Evolutionary conservation across 2,113 vertebrate genomes (phyloP), one percentile per base, ranked within the genome.

Genomic region (Pseudorhombus dupliciocellatus): DNA sequence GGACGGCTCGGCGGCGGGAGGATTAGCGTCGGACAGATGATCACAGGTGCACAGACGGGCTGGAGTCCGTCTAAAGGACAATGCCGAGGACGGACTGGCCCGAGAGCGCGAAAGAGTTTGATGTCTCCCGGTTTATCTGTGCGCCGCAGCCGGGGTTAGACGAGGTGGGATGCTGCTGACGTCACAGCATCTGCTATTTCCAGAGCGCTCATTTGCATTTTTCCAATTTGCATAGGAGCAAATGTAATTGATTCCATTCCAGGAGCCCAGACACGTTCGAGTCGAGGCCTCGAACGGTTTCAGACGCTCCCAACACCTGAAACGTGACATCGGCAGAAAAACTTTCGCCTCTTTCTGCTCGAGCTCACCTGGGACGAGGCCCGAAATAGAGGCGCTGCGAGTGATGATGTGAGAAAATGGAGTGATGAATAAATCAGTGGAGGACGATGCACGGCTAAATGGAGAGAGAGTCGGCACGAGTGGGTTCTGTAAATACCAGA

Each of bases 381-480:
- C 73, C 0, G 20, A 84, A 88, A 88, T 86, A 88, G 87, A 86
- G 81, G 73, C 54, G 84, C 73, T 58, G 76, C 46, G 4, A 77
- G 59, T 55, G 18, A 58, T 26, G 66, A 77, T 73, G 76, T 82
- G 58, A 80, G 70, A 80, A 79, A 80, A 82, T 65, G 57, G 70
- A 75, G 70, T 46, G 77, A 81, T 88, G 74, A 88, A 88, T 88
- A 88, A 88, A 84, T 80, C 66, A 84, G 79, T 0, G 7, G 50
- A n/a, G n/a, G 68, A 25, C 1, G 61, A 67, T 56, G 79, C 8
- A 24, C 0, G n/a, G 73, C 64, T 78, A 78, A 73, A 73, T 58
- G 65, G 66, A 78, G 30, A 63, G 28, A 48, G 65, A 52, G 24
- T 26, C 24, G 26, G 51, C 1, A 14, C 5, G 46, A 22, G 21